phyloP scores from a whole-genome alignment of 2,888 invertebrate genomes.

The Thecophora atra region DNA sequence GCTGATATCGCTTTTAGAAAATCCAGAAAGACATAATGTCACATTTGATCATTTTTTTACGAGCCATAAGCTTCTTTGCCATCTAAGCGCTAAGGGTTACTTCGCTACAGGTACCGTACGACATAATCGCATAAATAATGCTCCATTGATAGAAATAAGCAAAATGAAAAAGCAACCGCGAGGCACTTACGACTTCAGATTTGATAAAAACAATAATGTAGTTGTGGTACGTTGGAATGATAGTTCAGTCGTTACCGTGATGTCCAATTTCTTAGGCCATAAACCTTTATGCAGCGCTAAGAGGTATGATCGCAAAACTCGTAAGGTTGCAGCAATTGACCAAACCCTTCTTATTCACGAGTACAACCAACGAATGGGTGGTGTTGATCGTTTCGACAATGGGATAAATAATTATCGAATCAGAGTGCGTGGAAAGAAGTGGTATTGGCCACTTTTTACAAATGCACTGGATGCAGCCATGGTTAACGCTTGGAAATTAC shows the following conservation, averaged over 20 bases:
- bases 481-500: constrained; percentile 10
- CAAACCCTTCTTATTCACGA: background rate
- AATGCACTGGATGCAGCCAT: background rate
- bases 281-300: background rate
- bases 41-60: no score
- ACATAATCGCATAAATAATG: background rate
- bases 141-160: background rate
- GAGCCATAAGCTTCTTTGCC: constrained; percentile 8
- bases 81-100: background rate
- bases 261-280: background rate
- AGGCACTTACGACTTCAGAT: no score
- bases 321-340: background rate
- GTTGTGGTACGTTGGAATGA: background rate
- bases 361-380: constrained; percentile 2
- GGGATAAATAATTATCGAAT: background rate
- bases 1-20: no score
- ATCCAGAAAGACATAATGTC: no score
- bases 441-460: constrained; percentile 7
- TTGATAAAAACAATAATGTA: background rate
- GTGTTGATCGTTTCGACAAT: background rate
- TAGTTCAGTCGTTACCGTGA: background rate
- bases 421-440: background rate
- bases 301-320: background rate
- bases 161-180: constrained; percentile 7
- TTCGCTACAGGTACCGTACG: constrained; percentile 1